A percentile compares a stretch with the other conserved stretches of the same genome.
Conservation (phyloP, 1,140 invertebrate species). For the Danaus melanippus region DNA sequence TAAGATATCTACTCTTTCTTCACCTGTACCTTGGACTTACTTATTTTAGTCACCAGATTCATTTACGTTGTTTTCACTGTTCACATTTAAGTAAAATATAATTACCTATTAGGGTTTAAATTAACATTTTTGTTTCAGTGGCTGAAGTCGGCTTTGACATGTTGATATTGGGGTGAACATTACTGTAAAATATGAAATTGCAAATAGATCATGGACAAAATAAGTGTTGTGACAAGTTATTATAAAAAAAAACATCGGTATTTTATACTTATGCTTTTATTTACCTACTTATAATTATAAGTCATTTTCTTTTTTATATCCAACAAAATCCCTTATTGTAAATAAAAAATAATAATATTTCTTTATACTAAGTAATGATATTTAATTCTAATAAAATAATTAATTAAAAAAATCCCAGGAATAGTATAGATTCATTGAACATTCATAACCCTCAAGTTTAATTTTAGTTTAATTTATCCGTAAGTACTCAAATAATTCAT, state of each 20-base stretch:
- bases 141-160: slow-evolving; percentile 83
- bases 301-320: not conserved
- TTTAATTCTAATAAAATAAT: too few relatives aligned
- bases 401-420: too few relatives aligned
- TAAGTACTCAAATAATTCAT: too few relatives aligned
- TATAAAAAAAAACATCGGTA: too few relatives aligned
- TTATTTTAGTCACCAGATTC: not conserved
- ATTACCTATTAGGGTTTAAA: not conserved
- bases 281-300: too few relatives aligned
- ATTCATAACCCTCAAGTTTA: too few relatives aligned
- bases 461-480: too few relatives aligned
- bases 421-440: too few relatives aligned
- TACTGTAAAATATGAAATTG: slow-evolving; percentile 3
- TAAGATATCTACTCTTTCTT: slow-evolving; percentile 15
- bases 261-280: too few relatives aligned
- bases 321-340: slow-evolving; percentile 3
- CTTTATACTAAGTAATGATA: too few relatives aligned
- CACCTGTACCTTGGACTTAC: slow-evolving; percentile 22
- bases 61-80: too few relatives aligned
- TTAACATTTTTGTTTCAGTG: slow-evolving; percentile 75
- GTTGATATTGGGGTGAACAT: slow-evolving; percentile 36
- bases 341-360: slow-evolving; percentile 2
- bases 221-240: slow-evolving; percentile 1
- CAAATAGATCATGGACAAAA: not conserved
- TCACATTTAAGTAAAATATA: not conserved